Evolutionary conservation across 1,140 invertebrate species (phyloP).

Genomic region (Philaenus spumarius): DNA sequence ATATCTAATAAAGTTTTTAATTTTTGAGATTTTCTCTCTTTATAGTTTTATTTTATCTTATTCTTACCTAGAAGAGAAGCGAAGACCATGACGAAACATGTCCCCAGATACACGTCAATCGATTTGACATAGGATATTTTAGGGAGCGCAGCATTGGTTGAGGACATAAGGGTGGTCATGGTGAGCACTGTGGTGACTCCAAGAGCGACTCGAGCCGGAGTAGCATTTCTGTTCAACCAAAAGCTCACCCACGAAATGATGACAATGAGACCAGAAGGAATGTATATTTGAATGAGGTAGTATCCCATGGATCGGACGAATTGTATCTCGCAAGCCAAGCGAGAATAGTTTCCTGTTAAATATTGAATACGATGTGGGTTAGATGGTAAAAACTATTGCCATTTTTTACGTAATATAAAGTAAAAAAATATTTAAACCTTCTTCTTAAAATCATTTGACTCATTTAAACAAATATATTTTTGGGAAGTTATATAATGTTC

Average conservation of each 20-base stretch:
- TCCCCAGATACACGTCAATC: constrained; percentile 96
- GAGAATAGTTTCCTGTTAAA: constrained; percentile 89
- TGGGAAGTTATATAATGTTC: too few species aligned
- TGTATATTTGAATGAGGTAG: constrained; percentile 99
- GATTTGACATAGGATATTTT: constrained; percentile 99
- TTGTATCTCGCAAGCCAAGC: constrained; percentile 95
- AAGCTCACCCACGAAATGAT: constrained; percentile 98
- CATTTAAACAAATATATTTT: too few species aligned
- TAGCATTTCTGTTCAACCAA: constrained; percentile 92
- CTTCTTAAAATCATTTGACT: too few species aligned
- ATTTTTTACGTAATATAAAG: too few species aligned
- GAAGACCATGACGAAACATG: constrained; percentile 97
- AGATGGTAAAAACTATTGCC: too few species aligned
- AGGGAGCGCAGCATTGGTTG: constrained; percentile 93
- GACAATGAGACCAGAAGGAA: constrained; percentile 96
- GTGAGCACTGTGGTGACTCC: constrained; percentile 97
- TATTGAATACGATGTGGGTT: too few species aligned
- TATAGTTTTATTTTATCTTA: too few species aligned
- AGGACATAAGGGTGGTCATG: constrained; percentile 98
- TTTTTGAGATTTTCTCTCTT: too few species aligned
- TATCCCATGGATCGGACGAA: constrained; percentile 98
- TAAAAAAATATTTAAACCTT: too few species aligned
- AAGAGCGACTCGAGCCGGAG: constrained; percentile 91
- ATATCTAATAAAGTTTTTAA: too few species aligned
- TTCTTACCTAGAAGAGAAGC: constrained; percentile 86